A percentile compares a stretch with the other conserved stretches of the same genome.
These are phyloP conservation scores for Picathartes gymnocephalus DNA, from an alignment of 2,113 vertebrate species.

Conservation along the genomic window DNA sequence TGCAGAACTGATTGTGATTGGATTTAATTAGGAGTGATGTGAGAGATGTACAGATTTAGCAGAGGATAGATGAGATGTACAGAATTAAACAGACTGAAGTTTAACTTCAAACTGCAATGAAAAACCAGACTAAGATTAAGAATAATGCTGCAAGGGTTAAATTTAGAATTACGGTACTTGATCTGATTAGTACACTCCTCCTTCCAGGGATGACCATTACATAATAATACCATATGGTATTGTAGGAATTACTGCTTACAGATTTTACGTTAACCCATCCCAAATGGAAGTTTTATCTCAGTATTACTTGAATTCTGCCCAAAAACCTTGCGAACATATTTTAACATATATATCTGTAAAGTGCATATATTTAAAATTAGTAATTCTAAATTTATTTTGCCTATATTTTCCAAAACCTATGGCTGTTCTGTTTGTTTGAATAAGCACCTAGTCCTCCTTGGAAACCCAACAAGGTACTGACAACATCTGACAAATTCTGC, in stretches of 20 bases:
- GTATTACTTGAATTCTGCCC: not conserved
- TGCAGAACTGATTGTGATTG: not conserved
- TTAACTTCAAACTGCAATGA: not conserved
- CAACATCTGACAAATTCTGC: not conserved
- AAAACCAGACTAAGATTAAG: not conserved
- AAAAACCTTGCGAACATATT: not conserved
- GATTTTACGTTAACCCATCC: not conserved
- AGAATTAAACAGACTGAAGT: not conserved
- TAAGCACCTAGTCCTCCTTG: not conserved
- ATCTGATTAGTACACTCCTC: not conserved
- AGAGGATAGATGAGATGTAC: not conserved
- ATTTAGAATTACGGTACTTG: not conserved
- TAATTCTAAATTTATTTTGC: not conserved
- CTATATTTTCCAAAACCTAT: not conserved
- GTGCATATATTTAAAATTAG: not conserved
- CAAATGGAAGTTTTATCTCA: not conserved
- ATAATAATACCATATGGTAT: not conserved
- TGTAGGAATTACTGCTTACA: not conserved
- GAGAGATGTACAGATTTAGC: not conserved
- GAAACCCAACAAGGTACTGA: not conserved
- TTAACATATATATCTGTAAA: not conserved
- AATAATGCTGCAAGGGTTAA: not conserved
- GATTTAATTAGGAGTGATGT: not conserved
- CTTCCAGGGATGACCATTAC: not conserved
- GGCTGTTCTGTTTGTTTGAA: not conserved